Conservation (phyloP, 2,888 invertebrate genomes). For the Limnephilus lunatus region DNA sequence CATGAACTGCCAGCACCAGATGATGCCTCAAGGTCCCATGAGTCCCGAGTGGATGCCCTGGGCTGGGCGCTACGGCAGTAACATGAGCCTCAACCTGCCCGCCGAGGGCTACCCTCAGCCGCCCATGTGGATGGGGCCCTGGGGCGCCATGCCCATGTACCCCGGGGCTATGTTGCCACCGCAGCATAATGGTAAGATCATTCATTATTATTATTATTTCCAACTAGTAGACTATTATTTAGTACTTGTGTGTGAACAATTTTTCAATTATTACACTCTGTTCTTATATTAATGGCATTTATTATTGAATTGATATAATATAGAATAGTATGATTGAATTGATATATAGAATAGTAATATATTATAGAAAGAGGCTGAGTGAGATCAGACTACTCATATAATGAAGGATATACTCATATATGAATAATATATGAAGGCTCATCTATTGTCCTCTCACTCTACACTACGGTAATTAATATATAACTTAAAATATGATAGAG, state of each 20-base stretch:
- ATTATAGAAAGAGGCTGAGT: no score
- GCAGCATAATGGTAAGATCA: conserved; percentile 63
- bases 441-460: no score
- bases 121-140: conserved; percentile 71
- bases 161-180: conserved; percentile 67
- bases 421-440: no score
- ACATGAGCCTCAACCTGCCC: conserved; percentile 77
- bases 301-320: no score
- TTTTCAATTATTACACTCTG: no score
- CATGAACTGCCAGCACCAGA: conserved; percentile 75
- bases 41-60: conserved; percentile 69
- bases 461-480: background rate
- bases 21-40: conserved; percentile 69
- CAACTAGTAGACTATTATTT: no score
- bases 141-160: conserved; percentile 65
- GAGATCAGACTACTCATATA: no score
- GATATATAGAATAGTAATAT: no score
- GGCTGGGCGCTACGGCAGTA: conserved; percentile 72
- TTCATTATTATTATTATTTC: background rate
- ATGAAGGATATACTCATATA: no score
- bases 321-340: no score
- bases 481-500: background rate
- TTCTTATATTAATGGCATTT: no score
- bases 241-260: no score
- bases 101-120: conserved; percentile 70